Base-by-base conservation (phyloP, 2,797 vertebrate genomes). In the Florisuga fusca region DNA sequence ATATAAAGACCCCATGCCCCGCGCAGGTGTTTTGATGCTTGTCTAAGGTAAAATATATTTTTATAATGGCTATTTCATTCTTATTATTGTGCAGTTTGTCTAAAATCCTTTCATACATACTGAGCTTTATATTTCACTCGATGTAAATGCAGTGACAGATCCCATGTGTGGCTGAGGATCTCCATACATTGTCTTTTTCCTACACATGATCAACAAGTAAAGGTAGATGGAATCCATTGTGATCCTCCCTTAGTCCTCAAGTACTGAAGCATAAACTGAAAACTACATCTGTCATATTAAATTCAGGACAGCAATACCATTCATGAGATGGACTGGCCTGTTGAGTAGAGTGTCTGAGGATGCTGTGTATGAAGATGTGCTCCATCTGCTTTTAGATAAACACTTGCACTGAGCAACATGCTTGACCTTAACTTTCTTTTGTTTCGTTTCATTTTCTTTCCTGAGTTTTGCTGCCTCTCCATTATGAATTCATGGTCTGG, bases 1-100 rank as follows among this genome's bases (percentile, higher is more conserved):
- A 16, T 21, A 5, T 23, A 76, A 75, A 84, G 20, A 50, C 6
- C 12, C 25, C 23, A 33, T 1, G 1, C 4, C 0, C 0, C 12
- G 46, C 50, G 11, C 6, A 76, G 31, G n/a, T 59, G 27, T 77
- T 85, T 77, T 55, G 75, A 59, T 53, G 11, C 9, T 59, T 66
- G 15, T 8, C 7, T 83, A 67, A 34, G 10, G 23, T 50, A 54
- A 77, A 75, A 36, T 33, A 46, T 34, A 14, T 34, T 83, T 84
- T 61, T 43, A 50, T 79, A 66, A 48, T 10, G 5, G 27, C 18
- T 31, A 29, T 59, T n/a, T 71, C 6, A 57, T 43, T 76, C 16
- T 59, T 66, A 51, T 7, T 55, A 26, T 92, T 84, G 18, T 64
- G 7, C 9, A 64, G 8, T 43, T 71, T 81, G 11, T 75, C 8